phyloP scores from a whole-genome alignment of 2,113 vertebrate genomes.

The Ptilonorhynchus violaceus region DNA sequence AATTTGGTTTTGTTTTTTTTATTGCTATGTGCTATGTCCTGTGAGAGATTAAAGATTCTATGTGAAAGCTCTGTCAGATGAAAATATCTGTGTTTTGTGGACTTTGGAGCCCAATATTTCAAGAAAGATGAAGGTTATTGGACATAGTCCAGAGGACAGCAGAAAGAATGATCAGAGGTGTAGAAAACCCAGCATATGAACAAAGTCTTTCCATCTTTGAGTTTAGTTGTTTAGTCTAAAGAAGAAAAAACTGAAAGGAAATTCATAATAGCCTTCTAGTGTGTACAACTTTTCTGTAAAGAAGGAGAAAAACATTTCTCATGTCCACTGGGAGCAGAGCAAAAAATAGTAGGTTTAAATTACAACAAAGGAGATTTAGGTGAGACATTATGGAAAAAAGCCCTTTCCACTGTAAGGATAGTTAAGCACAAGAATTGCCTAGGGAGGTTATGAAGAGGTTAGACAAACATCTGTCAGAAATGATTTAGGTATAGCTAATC shows the following conservation, averaged over 20 bases:
- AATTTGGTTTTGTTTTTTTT: neutral
- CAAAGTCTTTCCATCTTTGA: constrained; percentile 30
- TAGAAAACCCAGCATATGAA: neutral
- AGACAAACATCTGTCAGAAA: constrained; percentile 68
- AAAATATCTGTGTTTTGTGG: neutral
- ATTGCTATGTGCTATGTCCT: neutral
- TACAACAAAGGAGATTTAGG: constrained; percentile 62
- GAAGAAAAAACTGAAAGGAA: neutral
- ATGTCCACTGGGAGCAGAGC: constrained; percentile 30
- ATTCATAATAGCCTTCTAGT: constrained; percentile 17
- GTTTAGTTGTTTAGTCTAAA: constrained; percentile 42
- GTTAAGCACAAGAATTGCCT: constrained; percentile 64
- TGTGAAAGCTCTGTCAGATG: neutral
- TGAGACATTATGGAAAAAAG: constrained; percentile 55
- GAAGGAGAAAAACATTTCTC: constrained; percentile 41
- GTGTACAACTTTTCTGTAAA: constrained; percentile 28
- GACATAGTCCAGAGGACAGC: neutral
- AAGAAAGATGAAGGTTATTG: neutral
- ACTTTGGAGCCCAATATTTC: neutral
- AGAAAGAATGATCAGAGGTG: constrained; percentile 8
- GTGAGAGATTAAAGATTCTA: neutral
- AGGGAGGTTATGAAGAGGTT: constrained; percentile 66
- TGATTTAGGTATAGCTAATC: constrained; percentile 59
- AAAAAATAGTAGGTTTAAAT: constrained; percentile 54
- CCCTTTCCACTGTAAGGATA: constrained; percentile 57